Percentiles rank a stretch among this genome's conserved stretches.
Evolutionary conservation across 2,113 vertebrate species (phyloP).

Genomic region (Podarcis raffonei): DNA sequence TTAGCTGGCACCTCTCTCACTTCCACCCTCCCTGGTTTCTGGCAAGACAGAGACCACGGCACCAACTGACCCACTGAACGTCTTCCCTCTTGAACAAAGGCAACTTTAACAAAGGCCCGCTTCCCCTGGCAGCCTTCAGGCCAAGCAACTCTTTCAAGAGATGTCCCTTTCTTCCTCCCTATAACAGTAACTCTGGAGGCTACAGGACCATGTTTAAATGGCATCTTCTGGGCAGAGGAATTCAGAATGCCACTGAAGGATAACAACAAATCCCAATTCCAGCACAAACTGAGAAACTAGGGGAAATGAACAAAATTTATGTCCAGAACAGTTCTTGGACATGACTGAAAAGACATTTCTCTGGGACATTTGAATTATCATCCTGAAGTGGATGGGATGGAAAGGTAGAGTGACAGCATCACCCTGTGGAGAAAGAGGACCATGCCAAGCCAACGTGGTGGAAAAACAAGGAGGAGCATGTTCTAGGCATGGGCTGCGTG

Average conservation of each 20-base stretch:
- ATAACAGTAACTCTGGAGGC: neutral
- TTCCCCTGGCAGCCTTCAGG: neutral
- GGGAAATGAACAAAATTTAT: neutral
- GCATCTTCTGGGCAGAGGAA: neutral
- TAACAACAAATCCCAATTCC: neutral
- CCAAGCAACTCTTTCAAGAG: neutral
- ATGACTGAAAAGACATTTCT: neutral
- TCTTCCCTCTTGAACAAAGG: neutral
- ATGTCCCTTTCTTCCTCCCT: neutral
- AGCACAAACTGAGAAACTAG: neutral
- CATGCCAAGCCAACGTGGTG: neutral
- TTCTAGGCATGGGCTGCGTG: neutral
- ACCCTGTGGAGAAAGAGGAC: conserved; percentile 13
- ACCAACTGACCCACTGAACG: neutral
- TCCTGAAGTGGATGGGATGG: neutral
- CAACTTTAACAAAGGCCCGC: neutral
- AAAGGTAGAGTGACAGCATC: conserved; percentile 24
- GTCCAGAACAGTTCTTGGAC: neutral
- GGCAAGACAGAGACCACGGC: neutral
- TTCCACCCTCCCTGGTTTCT: neutral
- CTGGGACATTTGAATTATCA: neutral
- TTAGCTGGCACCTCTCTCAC: neutral
- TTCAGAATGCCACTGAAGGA: neutral
- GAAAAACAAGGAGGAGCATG: neutral
- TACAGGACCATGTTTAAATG: neutral